Base-by-base conservation (phyloP, 2,888 invertebrate species). In the Pyrocoelia pectoralis region DNA sequence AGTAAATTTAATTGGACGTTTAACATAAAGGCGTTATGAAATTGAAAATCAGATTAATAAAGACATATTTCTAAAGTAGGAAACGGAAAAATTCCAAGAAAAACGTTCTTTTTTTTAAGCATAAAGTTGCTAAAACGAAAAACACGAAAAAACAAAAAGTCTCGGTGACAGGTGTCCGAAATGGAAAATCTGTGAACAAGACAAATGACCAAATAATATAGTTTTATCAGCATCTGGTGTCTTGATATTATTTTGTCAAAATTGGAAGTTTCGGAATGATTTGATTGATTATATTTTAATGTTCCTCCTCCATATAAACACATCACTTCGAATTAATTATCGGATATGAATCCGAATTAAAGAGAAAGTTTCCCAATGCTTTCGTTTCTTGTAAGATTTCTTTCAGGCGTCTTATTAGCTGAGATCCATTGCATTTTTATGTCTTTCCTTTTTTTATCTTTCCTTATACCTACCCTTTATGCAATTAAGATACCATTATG, bases 241-340 rank as follows among this genome's bases (percentile, higher is more conserved):
- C 62, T 55, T 61, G 65, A 66, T 59, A 56, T 64, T 64, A 59
- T 66, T 55, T 59, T 56, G 65, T 67, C 64, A 66, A 64, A 59
- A 65, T 63, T 58, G 49, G 46, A 67, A 61, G 50, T 62, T 68
- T 65, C 15, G 53, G 65, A 56, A 61, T 61, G 60, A 53, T 65
- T 55, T 68, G 69, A 69, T 69, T 68, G 69, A 69, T 69, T 66
- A 60, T 55, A 58, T 66, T 68, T 69, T 65, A 60, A 65, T 56
- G 52, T 52, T 43, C 48, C 33, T 43, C 48, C 33, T 51, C 24
- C 33, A 33, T 33, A 33, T 33, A 33, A 33, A 33, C 33, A 33
- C n/a, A 24, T 6, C 24, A 33, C n/a, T 33, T 33, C 33, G n/a
- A 33, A 33, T 33, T 33, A 33, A 33, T 4, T n/a, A n/a, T 6